Base-by-base conservation (phyloP, 2,888 invertebrate genomes). In the Rapana venosa region DNA sequence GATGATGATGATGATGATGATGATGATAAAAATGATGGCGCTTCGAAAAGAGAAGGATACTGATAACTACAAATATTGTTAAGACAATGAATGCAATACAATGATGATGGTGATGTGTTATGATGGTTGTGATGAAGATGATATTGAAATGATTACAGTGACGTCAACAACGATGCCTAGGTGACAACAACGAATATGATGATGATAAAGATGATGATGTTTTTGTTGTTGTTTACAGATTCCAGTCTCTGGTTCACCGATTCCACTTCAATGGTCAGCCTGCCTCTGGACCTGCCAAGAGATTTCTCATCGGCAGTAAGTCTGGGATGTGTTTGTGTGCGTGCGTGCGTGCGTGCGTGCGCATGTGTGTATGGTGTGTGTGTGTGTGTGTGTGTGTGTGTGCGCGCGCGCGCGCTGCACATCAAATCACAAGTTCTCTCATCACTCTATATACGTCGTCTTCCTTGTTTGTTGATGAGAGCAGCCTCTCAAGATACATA, bases 131-230 rank as follows among this genome's bases (percentile, higher is more conserved):
- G n/a, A 74, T 74, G n/a, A 74, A 26, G n/a, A 74, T 74, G 70
- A n/a, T 74, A 2, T 0, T 74, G 8, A n/a, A n/a, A n/a, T n/a
- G n/a, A n/a, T n/a, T 8, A 17, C 8, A n/a, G 26, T n/a, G n/a
- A 17, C 26, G 70, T n/a, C n/a, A n/a, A 74, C 11, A 8, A 74
- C 13, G 35, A 83, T 2, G 35, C 32, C 5, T 35, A 83, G 13
- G 32, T 35, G 83, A 83, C 5, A 1, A 83, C 5, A 4, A 35
- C 35, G 83, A 35, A 35, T 35, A 83, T 35, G 83, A 83, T 83
- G 83, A 83, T 83, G 83, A 35, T 83, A 35, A 83, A 35, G 83
- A 83, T 83, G 83, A 83, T 83, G 83, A 83, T 83, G 35, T 35
- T 35, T 26, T 35, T 11, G 70, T n/a, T 22, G 26, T 6, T n/a